Evolutionary conservation across 2,888 invertebrate species (phyloP).

Genomic region (Dioctria rufipes): DNA sequence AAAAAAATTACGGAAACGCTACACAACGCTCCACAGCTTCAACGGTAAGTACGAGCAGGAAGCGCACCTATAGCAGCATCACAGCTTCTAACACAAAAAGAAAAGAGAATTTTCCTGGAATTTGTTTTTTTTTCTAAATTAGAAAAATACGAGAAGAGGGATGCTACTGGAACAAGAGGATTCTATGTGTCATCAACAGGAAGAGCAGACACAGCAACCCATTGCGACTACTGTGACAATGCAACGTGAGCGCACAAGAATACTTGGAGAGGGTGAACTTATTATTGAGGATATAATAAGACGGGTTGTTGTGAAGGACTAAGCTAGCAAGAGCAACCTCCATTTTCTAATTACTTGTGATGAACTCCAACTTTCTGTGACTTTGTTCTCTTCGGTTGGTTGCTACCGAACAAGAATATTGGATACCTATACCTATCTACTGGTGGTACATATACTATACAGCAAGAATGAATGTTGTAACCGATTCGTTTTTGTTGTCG

Average conservation of each 20-base stretch:
- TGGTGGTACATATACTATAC: background rate
- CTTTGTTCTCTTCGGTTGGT: slow-evolving; percentile 36
- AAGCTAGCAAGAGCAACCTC: slow-evolving; percentile 23
- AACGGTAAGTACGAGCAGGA: background rate
- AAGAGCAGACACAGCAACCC: slow-evolving; percentile 9
- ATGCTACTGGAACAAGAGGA: background rate
- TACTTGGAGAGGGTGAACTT: slow-evolving; percentile 4
- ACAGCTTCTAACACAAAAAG: slow-evolving; percentile 16
- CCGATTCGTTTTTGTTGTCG: slow-evolving; percentile 9
- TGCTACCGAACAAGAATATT: slow-evolving; percentile 20
- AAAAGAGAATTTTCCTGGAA: slow-evolving; percentile 13
- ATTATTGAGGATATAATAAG: slow-evolving; percentile 22
- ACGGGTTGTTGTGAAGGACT: slow-evolving; percentile 6
- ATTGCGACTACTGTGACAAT: slow-evolving; percentile 28
- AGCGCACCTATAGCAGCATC: slow-evolving; percentile 16
- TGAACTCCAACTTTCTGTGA: slow-evolving; percentile 34
- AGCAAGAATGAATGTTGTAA: background rate
- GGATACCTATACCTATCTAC: background rate
- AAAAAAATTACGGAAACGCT: slow-evolving; percentile 21
- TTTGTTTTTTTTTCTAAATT: slow-evolving; percentile 32
- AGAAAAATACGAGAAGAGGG: slow-evolving; percentile 19
- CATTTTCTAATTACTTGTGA: slow-evolving; percentile 49
- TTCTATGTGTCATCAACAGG: slow-evolving; percentile 37
- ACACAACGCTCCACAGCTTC: slow-evolving; percentile 6
- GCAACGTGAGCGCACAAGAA: slow-evolving; percentile 25